Conservation (phyloP, 2,888 invertebrate species). For the Agonopterix subpropinquella region DNA sequence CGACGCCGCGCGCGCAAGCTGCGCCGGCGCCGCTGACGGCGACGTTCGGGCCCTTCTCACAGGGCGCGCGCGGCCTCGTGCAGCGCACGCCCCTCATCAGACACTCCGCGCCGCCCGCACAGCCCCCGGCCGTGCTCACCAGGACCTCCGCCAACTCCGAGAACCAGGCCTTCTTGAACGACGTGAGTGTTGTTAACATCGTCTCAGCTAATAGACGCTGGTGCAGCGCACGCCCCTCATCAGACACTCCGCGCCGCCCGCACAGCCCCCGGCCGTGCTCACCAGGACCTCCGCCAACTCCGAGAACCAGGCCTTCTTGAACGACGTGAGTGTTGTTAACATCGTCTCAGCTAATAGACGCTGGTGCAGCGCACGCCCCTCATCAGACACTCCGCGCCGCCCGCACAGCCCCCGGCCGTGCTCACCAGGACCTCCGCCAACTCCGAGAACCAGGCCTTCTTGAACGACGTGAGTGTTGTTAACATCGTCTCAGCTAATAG, state of each 20-base stretch:
- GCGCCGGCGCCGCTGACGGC: slow-evolving; percentile 24
- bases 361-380: slow-evolving; percentile 92
- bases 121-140: slow-evolving; percentile 79
- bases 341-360: no score
- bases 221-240: slow-evolving; percentile 94
- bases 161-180: slow-evolving; percentile 95
- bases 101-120: slow-evolving; percentile 82
- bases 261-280: slow-evolving; percentile 78
- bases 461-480: slow-evolving; percentile 91
- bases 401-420: slow-evolving; percentile 77
- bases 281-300: slow-evolving; percentile 85
- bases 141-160: slow-evolving; percentile 87
- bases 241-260: slow-evolving; percentile 83
- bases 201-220: no score
- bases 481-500: no score
- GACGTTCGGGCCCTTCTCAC: slow-evolving; percentile 64
- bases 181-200: no score
- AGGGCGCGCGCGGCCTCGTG: slow-evolving; percentile 88
- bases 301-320: slow-evolving; percentile 95
- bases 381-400: slow-evolving; percentile 86
- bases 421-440: slow-evolving; percentile 85
- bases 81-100: slow-evolving; percentile 93
- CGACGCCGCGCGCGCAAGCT: slow-evolving; percentile 8
- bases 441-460: slow-evolving; percentile 93
- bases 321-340: slow-evolving; percentile 90